Evolutionary conservation across 2,797 vertebrate species (phyloP).

Genomic region (Aselliscus stoliczkanus): DNA sequence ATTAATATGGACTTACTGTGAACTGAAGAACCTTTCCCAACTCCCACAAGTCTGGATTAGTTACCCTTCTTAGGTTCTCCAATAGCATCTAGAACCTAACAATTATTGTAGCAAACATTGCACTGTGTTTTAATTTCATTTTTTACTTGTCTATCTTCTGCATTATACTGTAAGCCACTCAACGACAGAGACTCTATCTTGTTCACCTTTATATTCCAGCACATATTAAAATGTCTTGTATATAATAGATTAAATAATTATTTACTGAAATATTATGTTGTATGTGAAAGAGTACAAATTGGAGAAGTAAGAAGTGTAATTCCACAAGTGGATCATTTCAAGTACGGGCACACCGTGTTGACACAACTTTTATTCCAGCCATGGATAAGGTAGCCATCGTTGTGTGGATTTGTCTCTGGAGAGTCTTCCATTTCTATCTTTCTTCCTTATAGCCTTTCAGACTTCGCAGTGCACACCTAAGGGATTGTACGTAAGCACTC

Average conservation of each 20-base stretch:
- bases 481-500: not conserved
- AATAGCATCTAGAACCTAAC: not conserved
- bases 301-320: not conserved
- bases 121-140: not conserved
- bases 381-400: not conserved
- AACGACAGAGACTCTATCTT: not conserved
- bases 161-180: not conserved
- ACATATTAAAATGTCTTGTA: not conserved
- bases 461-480: not conserved
- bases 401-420: not conserved
- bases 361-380: not conserved
- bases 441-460: not conserved
- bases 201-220: not conserved
- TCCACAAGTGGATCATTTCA: not conserved
- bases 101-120: not conserved
- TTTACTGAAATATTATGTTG: not conserved
- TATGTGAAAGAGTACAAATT: not conserved
- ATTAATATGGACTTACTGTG: not conserved
- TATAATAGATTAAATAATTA: not conserved
- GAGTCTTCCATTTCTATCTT: not conserved
- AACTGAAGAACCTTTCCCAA: not conserved
- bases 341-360: not conserved
- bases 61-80: not conserved
- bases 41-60: not conserved
- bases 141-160: not conserved